Conservation (phyloP, 1,140 invertebrate genomes). For the Platorchestia sp. region DNA sequence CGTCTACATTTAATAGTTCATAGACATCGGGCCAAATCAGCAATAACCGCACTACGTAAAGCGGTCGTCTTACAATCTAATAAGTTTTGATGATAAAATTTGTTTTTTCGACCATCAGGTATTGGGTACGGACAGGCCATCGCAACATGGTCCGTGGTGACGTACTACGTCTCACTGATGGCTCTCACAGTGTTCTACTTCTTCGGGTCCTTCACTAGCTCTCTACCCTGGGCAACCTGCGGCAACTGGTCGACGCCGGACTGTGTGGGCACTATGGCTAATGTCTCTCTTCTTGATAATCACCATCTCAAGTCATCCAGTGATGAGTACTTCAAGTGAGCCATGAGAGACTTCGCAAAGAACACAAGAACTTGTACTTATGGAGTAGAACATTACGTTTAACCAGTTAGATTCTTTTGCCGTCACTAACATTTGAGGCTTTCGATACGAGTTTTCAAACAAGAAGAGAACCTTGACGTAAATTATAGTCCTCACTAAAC, state of each 20-base stretch:
- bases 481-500: background rate
- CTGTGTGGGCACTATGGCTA: conserved; percentile 55
- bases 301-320: conserved; percentile 55
- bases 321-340: conserved; percentile 65
- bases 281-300: conserved; percentile 43
- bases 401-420: background rate
- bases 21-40: too few relatives aligned
- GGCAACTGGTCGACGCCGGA: conserved; percentile 68
- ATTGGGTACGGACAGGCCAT: conserved; percentile 72
- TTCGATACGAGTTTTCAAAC: background rate
- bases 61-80: too few relatives aligned
- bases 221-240: conserved; percentile 69
- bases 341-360: background rate
- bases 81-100: too few relatives aligned
- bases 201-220: conserved; percentile 69
- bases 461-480: background rate
- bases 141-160: conserved; percentile 69
- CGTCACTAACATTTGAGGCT: background rate
- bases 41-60: too few relatives aligned
- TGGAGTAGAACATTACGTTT: background rate
- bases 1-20: too few relatives aligned
- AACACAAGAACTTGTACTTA: background rate
- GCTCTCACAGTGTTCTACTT: conserved; percentile 71
- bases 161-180: conserved; percentile 72
- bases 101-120: conserved; percentile 66